A percentile compares a stretch with the other conserved stretches of the same genome.
phyloP scores from a whole-genome alignment of 2,113 vertebrate species.

The Struthidea cinerea region DNA sequence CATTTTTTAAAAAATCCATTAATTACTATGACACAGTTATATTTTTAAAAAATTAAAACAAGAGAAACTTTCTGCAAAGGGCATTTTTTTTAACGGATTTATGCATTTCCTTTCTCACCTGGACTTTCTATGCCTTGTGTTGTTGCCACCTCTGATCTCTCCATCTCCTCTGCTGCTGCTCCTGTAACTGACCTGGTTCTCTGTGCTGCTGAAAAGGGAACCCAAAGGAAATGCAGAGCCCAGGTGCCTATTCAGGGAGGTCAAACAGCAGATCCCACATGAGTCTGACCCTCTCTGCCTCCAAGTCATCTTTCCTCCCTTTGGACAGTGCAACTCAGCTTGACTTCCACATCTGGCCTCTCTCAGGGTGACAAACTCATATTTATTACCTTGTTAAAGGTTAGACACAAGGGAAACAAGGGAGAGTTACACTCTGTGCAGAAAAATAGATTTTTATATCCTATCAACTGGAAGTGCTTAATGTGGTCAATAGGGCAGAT shows the following conservation, averaged over 20 bases:
- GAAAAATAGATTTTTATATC: background rate
- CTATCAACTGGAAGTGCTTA: background rate
- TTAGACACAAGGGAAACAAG: background rate
- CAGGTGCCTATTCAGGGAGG: background rate
- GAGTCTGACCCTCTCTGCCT: background rate
- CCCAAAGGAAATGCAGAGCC: background rate
- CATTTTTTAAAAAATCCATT: background rate
- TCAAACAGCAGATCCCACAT: background rate
- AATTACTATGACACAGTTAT: background rate
- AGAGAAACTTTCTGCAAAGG: background rate
- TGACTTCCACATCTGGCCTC: background rate
- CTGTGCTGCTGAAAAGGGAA: background rate
- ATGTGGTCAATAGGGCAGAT: background rate
- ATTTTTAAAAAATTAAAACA: background rate
- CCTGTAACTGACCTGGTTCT: background rate
- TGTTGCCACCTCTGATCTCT: background rate
- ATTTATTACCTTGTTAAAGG: background rate
- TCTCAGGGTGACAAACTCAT: background rate
- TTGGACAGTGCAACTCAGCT: background rate
- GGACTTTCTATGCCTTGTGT: rapidly evolving
- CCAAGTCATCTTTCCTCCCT: background rate
- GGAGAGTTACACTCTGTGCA: background rate
- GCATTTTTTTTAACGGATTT: background rate
- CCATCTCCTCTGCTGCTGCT: background rate
- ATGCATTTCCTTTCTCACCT: background rate